A percentile compares a stretch with the other conserved stretches of the same genome.
Evolutionary conservation across 2,113 vertebrate species (phyloP).

Genomic region (Leptosomus discolor): DNA sequence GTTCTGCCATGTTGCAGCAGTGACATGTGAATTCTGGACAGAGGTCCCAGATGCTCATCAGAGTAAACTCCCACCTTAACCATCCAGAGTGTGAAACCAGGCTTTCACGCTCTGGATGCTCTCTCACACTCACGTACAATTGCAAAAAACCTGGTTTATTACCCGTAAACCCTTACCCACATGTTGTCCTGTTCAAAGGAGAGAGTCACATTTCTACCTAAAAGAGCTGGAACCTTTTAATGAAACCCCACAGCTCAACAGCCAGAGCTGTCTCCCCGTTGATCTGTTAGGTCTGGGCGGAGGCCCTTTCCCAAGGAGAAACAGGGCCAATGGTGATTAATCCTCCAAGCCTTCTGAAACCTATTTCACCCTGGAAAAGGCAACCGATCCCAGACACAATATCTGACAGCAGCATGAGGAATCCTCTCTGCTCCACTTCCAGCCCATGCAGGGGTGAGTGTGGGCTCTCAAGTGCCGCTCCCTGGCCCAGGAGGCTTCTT

Average conservation of each 20-base stretch:
- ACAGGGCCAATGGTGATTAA: not conserved
- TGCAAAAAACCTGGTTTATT: not conserved
- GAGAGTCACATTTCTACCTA: not conserved
- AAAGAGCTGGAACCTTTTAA: not conserved
- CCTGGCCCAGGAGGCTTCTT: not conserved
- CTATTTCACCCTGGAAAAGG: not conserved
- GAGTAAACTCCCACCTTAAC: not conserved
- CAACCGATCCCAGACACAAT: not conserved
- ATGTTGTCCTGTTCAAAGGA: not conserved
- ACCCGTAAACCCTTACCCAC: not conserved
- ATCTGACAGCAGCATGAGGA: not conserved
- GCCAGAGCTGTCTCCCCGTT: rapidly evolving
- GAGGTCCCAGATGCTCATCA: not conserved
- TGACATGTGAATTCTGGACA: not conserved
- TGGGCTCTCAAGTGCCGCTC: not conserved
- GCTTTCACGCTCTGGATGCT: not conserved
- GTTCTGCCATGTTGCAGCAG: not conserved
- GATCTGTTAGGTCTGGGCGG: not conserved
- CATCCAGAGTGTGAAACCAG: too few species aligned
- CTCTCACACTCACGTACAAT: rapidly evolving
- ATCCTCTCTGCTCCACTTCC: not conserved
- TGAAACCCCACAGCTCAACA: not conserved
- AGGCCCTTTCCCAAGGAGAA: not conserved
- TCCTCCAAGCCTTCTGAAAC: not conserved
- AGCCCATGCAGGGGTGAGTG: not conserved